Conservation (phyloP, 2,797 vertebrate genomes). For the Gymnoscopelus microlampas region DNA sequence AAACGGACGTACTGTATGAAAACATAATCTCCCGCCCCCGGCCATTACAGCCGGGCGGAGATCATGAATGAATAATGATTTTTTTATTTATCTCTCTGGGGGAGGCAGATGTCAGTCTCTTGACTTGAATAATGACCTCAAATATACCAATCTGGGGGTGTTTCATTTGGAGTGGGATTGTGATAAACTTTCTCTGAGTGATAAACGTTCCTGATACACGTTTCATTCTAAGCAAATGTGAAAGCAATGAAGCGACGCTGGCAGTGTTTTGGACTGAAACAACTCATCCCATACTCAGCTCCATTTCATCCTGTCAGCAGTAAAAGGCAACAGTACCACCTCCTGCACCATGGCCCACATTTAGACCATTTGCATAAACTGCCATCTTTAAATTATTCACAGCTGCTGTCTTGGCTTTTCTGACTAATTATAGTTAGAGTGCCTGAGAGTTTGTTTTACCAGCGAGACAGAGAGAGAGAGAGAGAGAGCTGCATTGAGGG, state of each 20-base stretch:
- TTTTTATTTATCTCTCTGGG: too few species aligned
- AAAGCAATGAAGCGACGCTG: conserved; percentile 59
- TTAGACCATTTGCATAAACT: conserved; percentile 79
- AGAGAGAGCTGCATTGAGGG: too few species aligned
- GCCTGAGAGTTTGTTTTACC: conserved; percentile 53
- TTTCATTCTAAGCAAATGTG: conserved; percentile 53
- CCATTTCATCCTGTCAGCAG: conserved; percentile 69
- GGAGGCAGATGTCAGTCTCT: too few species aligned
- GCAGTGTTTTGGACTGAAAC: conserved; percentile 45
- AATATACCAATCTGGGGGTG: too few species aligned
- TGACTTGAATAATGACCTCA: too few species aligned
- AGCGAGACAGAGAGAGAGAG: conserved; percentile 38
- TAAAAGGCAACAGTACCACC: conserved; percentile 65
- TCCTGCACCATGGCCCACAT: conserved; percentile 73
- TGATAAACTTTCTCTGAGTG: conserved; percentile 1
- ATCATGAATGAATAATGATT: too few species aligned
- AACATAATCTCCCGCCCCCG: too few species aligned
- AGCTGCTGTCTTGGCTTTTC: conserved; percentile 76
- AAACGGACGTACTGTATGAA: too few species aligned
- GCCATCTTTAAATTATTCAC: conserved; percentile 78
- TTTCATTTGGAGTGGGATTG: too few species aligned
- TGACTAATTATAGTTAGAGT: conserved; percentile 77
- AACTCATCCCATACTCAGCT: conserved; percentile 57
- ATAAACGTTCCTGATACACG: conserved; percentile 14
- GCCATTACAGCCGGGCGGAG: too few species aligned